Conservation (phyloP, 35 echinoderm and acorn worm species). For the Lytechinus pictus region DNA sequence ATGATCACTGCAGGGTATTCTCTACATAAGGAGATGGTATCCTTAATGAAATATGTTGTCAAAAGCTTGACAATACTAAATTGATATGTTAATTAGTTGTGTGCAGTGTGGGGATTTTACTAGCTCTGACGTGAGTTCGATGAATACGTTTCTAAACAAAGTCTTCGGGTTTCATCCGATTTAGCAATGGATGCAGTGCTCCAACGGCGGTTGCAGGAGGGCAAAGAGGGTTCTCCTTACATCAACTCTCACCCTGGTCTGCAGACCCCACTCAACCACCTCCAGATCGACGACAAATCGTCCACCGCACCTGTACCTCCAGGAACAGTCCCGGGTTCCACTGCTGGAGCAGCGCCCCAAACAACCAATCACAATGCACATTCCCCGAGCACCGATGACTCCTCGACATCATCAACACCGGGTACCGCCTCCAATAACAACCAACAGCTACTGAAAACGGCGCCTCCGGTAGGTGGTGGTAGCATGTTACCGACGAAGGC, state of each 20-base stretch:
- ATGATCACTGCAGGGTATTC: too few species aligned
- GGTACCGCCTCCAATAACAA: conserved; percentile 48
- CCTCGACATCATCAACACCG: conserved; percentile 35
- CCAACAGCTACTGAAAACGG: conserved; percentile 71
- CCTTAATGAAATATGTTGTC: too few species aligned
- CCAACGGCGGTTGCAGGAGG: background rate
- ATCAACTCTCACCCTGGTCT: conserved; percentile 53
- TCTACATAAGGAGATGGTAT: too few species aligned
- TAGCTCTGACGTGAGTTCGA: background rate
- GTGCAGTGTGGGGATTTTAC: too few species aligned
- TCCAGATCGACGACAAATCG: conserved; percentile 1
- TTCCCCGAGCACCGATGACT: conserved; percentile 35
- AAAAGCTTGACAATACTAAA: too few species aligned
- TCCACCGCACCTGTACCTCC: conserved; percentile 1
- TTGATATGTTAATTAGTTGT: too few species aligned
- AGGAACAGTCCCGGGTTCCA: background rate
- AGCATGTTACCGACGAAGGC: background rate
- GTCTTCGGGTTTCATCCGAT: background rate
- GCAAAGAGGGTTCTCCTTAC: conserved; percentile 33
- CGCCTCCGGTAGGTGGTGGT: background rate
- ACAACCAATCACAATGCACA: conserved; percentile 61
- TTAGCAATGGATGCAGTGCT: conserved; percentile 46
- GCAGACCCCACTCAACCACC: conserved; percentile 37
- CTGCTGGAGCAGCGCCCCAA: conserved; percentile 18
- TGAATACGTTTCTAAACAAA: background rate